Conservation (phyloP, 1,140 invertebrate species). For the Venturia canescens region DNA sequence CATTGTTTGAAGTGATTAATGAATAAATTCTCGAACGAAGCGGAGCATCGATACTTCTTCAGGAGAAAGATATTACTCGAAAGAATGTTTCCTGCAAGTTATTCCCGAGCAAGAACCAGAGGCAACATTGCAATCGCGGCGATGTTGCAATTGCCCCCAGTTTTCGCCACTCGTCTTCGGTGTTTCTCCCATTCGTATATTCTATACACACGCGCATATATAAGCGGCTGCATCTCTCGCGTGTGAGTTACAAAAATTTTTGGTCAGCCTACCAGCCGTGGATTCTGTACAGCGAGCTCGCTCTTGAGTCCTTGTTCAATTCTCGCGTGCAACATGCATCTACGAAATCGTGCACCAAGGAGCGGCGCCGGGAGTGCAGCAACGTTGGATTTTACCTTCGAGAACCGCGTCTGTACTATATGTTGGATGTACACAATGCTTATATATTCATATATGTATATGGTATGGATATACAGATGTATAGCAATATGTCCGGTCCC, state of each 20-base stretch:
- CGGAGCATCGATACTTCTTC: too few species aligned
- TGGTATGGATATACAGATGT: background rate
- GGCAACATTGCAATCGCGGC: background rate
- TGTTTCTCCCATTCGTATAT: background rate
- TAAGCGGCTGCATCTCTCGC: background rate
- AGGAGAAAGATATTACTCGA: background rate
- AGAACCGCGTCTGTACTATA: slow-evolving; percentile 8
- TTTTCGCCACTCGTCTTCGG: background rate
- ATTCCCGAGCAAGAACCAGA: background rate
- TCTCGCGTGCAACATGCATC: slow-evolving; percentile 43
- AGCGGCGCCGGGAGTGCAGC: slow-evolving; percentile 39
- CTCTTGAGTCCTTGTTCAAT: slow-evolving; percentile 23
- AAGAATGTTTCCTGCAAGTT: background rate
- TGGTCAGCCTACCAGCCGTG: background rate
- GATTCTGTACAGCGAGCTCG: slow-evolving; percentile 5
- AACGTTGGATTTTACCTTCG: slow-evolving; percentile 55
- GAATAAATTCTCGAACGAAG: too few species aligned
- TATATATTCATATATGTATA: background rate
- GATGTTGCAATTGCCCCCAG: background rate
- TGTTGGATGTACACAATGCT: background rate
- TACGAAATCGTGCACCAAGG: slow-evolving; percentile 48
- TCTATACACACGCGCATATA: background rate
- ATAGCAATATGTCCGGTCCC: slow-evolving; percentile 7
- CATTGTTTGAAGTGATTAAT: too few species aligned
- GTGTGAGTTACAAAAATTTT: background rate